Evolutionary conservation across 2,888 invertebrate species (phyloP), one percentile per base, ranked within the genome.

Genomic region (Melinaea menophilus): DNA sequence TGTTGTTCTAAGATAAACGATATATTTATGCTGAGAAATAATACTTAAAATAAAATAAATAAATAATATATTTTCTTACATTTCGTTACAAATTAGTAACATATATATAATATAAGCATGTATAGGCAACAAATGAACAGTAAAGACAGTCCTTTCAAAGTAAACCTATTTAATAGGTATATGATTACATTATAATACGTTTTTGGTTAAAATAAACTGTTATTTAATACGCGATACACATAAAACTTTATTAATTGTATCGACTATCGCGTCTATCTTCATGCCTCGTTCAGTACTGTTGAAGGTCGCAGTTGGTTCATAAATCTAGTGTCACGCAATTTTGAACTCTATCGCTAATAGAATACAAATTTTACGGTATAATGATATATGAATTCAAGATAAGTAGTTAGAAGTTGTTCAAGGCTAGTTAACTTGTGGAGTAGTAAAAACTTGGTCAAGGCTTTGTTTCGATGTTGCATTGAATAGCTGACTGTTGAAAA

Each of bases 401-500:
- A 79, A 76, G 73, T 79, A 75, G 75, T 77, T 78, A 77, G 76
- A 76, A 75, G 77, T 77, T 78, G 75, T 74, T 75, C 81, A 84
- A 83, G 82, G 83, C 73, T 79, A 72, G 73, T 71, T 75, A 73
- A 73, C 73, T 76, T 71, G 77, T 75, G 72, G 77, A 74, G 72
- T 75, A 79, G 77, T 79, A 75, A 75, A 81, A 82, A 79, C 77
- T 84, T 82, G 83, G 82, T 84, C 84, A 84, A 83, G 84, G 83
- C 72, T 72, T 59, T 57, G 61, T 67, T 72, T 70, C 65, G 67
- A 69, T 64, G 62, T 65, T 64, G 55, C 33, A 65, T 67, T 68
- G 66, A 66, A 62, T 63, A 59, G 64, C 55, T 59, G 48, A 62
- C 60, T 64, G 60, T 41, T 41, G 41, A 41, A 41, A 60, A 55